Percentiles rank a stretch among this genome's conserved stretches.
Evolutionary conservation across 2,113 vertebrate genomes (phyloP).

Genomic region (Strix aluco): DNA sequence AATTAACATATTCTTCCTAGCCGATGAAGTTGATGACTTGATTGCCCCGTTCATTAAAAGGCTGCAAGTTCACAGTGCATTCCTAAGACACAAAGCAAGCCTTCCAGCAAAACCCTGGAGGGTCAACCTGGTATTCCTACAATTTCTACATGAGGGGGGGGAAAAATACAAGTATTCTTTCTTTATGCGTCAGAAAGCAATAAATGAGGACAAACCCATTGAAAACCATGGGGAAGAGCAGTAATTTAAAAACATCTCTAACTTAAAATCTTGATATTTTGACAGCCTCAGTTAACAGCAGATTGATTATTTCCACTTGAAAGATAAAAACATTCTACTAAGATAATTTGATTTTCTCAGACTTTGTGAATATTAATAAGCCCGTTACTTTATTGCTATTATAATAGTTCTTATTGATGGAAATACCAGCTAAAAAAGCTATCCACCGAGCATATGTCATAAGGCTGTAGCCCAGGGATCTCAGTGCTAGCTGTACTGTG

Average conservation of each 20-base stretch:
- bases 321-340: not conserved
- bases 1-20: not conserved
- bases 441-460: not conserved
- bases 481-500: not conserved
- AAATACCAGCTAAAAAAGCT: not conserved
- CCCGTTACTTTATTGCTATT: not conserved
- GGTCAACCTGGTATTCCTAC: not conserved
- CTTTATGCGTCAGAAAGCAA: not conserved
- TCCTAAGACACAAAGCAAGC: not conserved
- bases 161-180: not conserved
- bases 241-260: not conserved
- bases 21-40: not conserved
- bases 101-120: not conserved
- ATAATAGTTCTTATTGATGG: not conserved
- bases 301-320: conserved; percentile 19
- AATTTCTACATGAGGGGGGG: rapidly evolving
- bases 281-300: not conserved
- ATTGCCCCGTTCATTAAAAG: not conserved
- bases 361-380: conserved; percentile 26
- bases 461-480: not conserved
- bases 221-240: not conserved
- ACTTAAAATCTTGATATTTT: not conserved
- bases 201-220: not conserved
- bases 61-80: not conserved
- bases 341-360: not conserved